Percentiles rank a stretch among this genome's conserved stretches.
phyloP scores from a whole-genome alignment of 53 echinoderm and acorn worm species.

The Holothuria leucospilota region DNA sequence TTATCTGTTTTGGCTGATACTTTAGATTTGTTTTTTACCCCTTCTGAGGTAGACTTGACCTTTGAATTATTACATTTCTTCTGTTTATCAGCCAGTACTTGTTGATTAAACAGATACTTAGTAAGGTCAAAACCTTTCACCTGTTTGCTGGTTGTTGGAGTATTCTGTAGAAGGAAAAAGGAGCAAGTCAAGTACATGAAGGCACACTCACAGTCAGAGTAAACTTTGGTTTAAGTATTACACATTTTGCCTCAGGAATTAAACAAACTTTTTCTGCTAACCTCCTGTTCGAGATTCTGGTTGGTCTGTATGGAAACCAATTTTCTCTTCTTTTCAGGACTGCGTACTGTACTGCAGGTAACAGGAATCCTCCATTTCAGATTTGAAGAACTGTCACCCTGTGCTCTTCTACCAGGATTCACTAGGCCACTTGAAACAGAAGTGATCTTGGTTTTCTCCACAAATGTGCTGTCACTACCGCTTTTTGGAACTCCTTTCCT shows the following conservation, averaged over 20 bases:
- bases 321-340: not conserved
- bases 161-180: too few species aligned
- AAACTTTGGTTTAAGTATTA: not conserved
- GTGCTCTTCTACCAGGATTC: too few species aligned
- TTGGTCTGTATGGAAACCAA: not conserved
- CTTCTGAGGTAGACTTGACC: not conserved
- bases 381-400: too few species aligned
- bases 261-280: too few species aligned
- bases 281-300: too few species aligned
- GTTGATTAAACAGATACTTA: slow-evolving; percentile 32
- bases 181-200: not conserved
- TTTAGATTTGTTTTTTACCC: not conserved
- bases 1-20: not conserved
- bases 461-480: too few species aligned
- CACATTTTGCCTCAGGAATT: too few species aligned
- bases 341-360: not conserved
- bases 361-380: not conserved
- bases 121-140: slow-evolving; percentile 46
- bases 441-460: too few species aligned
- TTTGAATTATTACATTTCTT: not conserved
- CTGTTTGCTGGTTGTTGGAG: too few species aligned
- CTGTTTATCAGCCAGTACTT: slow-evolving; percentile 32
- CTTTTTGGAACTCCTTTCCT: too few species aligned
- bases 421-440: too few species aligned
- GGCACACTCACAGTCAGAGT: not conserved